Evolutionary conservation across 2,113 vertebrate genomes (phyloP), one percentile per base, ranked within the genome.

Genomic region (Willisornis vidua): DNA sequence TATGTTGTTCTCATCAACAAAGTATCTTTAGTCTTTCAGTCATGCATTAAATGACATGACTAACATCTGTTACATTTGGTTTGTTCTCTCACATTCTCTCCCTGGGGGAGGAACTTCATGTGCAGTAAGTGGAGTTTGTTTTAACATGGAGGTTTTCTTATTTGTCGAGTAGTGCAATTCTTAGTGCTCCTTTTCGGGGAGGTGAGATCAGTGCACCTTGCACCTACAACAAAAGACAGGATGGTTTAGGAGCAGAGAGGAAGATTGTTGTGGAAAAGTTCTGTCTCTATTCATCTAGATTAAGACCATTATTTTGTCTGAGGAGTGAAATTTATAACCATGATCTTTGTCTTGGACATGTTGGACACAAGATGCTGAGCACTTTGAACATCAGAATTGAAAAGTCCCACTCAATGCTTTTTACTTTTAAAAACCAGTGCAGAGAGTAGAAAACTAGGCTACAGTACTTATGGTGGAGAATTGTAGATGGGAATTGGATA

Each of bases 1-100:
- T 92, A 10, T 5, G 24, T 41, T 71, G 48, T 59, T 70, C 70
- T 89, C 39, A 59, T 68, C 52, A 63, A n/a, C 62, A 13, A 10
- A 84, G 45, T 59, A n/a, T 63, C 86, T 92, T 74, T 65, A 89
- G 39, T 67, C 58, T 93, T 88, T 70, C 95, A 97, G 67, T 93
- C 96, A 93, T 93, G 95, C 89, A 90, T 96, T 94, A 95, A 91
- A 87, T 82, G 48, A 87, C 75, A 41, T 26, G 70, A 79, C 41
- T 75, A 94, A 92, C 96, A 93, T 95, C 95, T 94, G 95, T 81
- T 96, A 72, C 52, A 23, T 91, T 87, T 67, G 29, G 22, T 72
- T 92, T 93, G 68, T 81, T 82, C 58, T 93, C 77, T 92, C 71
- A 68, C 45, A 79, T 87, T 78, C 73, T 87, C 35, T 92, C 84